Base-by-base conservation (phyloP, 2,797 vertebrate species). In the Squalus acanthias region DNA sequence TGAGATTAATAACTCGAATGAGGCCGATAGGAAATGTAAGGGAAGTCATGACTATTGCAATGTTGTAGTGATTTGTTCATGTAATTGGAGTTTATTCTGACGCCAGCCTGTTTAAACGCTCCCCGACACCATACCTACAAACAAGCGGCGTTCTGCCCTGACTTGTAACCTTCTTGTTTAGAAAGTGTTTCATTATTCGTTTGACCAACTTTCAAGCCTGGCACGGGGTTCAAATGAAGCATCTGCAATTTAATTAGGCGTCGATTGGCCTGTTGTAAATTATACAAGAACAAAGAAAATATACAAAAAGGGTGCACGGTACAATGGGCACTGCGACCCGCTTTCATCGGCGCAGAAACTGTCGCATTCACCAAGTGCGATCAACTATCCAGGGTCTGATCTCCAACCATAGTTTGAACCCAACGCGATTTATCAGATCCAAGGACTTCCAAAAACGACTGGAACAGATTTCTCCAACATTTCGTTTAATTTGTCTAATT, bases 1-100 rank as follows among this genome's bases (percentile, higher is more conserved):
- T 93, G 65, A 93, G 65, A 93, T 93, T 93, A 69, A 93, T 69
- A 93, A 93, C 91, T 69, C 65, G 67, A 93, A 93, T 46, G 20
- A 67, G 69, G 65, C 63, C n/a, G n/a, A 22, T 67, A 46, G 91
- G 63, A 69, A 69, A 93, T 24, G 63, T 39, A 69, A 69, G 91
- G 20, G 82, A 85, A 50, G 46, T 85, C 82, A 85, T 22, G 22
- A 20, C 46, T 85, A 50, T 85, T 85, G 82, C 82, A 39, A 85
- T 24, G 91, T 93, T 93, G 91, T 10, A 69, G 39, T 69, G 65
- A 67, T 92, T 20, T 65, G 60, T 65, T 63, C 24, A 46, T 50
- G 82, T 60, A 57, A 89, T 60, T 89, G 12, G 29, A 93, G 39
- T 69, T 93, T 39, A 93, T 46, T 93, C 91, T 46, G 12, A n/a